phyloP scores from a whole-genome alignment of 1,140 invertebrate genomes.

The Ruditapes philippinarum region DNA sequence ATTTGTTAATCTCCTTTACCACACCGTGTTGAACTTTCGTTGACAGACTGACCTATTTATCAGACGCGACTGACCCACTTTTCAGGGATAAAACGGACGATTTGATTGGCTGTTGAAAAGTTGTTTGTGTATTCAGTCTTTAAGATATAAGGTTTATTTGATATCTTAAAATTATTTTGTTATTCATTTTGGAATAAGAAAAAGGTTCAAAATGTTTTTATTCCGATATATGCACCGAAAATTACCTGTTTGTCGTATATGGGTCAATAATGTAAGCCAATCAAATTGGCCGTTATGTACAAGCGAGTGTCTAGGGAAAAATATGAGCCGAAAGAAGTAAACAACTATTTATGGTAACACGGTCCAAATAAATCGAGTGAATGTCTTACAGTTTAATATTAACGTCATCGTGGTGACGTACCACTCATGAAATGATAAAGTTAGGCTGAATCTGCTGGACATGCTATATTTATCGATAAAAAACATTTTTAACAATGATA shows the following conservation, averaged over 20 bases:
- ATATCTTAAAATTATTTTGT: not conserved
- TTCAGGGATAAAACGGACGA: constrained; percentile 5
- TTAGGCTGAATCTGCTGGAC: too few species aligned
- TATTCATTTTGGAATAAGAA: not conserved
- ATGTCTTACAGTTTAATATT: too few species aligned
- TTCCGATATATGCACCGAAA: not conserved
- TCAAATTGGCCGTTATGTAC: constrained; percentile 57
- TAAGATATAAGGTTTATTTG: not conserved
- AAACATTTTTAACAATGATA: too few species aligned
- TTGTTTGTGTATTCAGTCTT: constrained; percentile 53
- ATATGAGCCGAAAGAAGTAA: constrained; percentile 72
- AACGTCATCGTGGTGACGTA: too few species aligned
- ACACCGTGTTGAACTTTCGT: constrained; percentile 68
- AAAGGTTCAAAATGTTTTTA: not conserved
- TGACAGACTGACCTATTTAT: constrained; percentile 75
- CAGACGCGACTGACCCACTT: constrained; percentile 68
- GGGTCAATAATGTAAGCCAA: constrained; percentile 67
- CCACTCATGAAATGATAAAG: too few species aligned
- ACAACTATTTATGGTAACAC: constrained; percentile 73
- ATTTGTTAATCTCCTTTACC: constrained; percentile 32
- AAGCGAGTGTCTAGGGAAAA: constrained; percentile 54
- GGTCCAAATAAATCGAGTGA: constrained; percentile 47
- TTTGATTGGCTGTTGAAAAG: constrained; percentile 70
- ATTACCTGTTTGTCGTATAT: constrained; percentile 45
- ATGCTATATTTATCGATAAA: too few species aligned